Base-by-base conservation (phyloP, 2,113 vertebrate species). In the Trochalopteron elliotii region DNA sequence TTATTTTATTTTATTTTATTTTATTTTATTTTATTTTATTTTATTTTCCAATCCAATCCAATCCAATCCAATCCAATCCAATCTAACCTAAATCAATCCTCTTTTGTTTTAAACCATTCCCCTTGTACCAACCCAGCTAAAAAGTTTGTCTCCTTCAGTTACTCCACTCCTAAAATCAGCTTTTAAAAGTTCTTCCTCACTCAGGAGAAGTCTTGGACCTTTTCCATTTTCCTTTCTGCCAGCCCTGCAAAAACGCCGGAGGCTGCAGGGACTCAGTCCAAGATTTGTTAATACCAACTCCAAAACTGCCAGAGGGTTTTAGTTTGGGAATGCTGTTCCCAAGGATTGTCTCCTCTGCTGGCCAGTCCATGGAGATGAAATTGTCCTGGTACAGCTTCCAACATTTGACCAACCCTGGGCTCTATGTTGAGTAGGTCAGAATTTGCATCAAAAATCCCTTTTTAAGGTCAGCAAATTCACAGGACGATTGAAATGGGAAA, bases 381-480 rank as follows among this genome's bases (percentile, higher is more conserved):
- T 70, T 60, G 70, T 33, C 81, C 77, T 27, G 42, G 52, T 30
- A 31, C 50, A 83, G 37, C 72, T 53, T 76, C 77, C 74, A 42
- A 22, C 8, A 4, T 69, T 35, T 78, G 35, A 15, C 50, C 80
- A 50, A 0, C 47, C 16, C 35, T 44, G 40, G 56, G 52, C 20
- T 74, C 68, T 35, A 13, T 3, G 27, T 12, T 23, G 47, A 33
- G 53, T 49, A 91, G 91, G 94, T 92, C 83, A 67, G 61, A 52
- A 97, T 97, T 96, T 94, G 86, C 94, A 92, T 94, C 49, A 82
- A 68, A 97, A 68, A 97, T 87, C 57, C 64, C 65, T 9, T 49
- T 77, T 75, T 78, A 89, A 96, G 89, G 86, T 92, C 96, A 95
- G 72, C 49, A 87, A 78, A 92, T 22, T 15, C 19, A 5, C 30